Evolutionary conservation across 2,797 vertebrate species (phyloP).

Genomic region (Diplodus sargus): DNA sequence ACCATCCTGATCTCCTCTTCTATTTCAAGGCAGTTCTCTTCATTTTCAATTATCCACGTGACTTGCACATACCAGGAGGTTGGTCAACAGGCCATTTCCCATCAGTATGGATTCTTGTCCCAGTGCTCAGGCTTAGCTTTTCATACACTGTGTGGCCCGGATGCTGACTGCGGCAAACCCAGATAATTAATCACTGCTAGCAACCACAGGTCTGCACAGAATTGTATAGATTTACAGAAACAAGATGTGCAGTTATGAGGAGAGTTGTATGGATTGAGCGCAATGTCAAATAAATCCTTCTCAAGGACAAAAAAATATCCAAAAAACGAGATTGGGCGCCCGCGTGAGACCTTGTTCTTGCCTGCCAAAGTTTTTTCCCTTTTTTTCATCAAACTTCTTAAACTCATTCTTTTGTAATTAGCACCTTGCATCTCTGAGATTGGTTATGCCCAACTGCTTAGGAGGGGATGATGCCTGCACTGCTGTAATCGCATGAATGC

Average conservation of each 20-base stretch:
- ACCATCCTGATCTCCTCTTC: constrained; percentile 9
- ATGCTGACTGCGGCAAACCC: constrained; percentile 44
- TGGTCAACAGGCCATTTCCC: constrained; percentile 46
- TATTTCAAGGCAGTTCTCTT: constrained; percentile 3
- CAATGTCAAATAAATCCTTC: constrained; percentile 15
- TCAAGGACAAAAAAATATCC: constrained; percentile 30
- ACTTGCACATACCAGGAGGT: constrained; percentile 41
- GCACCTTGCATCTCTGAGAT: constrained; percentile 86
- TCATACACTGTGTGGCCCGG: constrained; percentile 19
- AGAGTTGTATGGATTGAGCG: constrained; percentile 6
- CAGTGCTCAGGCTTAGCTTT: constrained; percentile 46
- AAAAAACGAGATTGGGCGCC: constrained; percentile 10
- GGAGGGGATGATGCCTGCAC: constrained; percentile 84
- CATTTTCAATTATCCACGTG: constrained; percentile 42
- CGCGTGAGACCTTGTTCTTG: constrained; percentile 35
- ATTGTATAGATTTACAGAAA: constrained; percentile 51
- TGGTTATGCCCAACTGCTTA: constrained; percentile 84
- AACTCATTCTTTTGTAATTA: constrained; percentile 88
- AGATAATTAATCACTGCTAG: constrained; percentile 54
- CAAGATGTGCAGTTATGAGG: constrained; percentile 18
- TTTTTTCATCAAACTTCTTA: constrained; percentile 68
- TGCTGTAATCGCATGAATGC: constrained; percentile 76
- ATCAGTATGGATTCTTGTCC: constrained; percentile 46
- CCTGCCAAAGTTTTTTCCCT: constrained; percentile 1
- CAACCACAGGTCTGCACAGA: constrained; percentile 37